A percentile compares a stretch with the other conserved stretches of the same genome.
Conservation (phyloP, 2,113 vertebrate species). For the Pelvicachromis taeniatus region DNA sequence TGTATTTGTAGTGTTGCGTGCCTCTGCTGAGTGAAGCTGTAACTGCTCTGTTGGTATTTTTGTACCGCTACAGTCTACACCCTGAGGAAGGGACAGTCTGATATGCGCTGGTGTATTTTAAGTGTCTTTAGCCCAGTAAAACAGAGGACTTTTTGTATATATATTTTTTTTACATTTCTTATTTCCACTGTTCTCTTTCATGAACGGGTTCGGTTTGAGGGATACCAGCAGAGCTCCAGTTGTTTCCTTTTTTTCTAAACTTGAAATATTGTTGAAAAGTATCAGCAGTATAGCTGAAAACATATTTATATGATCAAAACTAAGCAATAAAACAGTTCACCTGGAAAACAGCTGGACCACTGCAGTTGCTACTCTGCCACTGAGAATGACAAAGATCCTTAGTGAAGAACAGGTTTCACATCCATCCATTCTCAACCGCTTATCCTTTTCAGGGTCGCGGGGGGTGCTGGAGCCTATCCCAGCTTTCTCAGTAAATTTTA, state of each 20-base stretch:
- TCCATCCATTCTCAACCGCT: too few species aligned
- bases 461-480: too few species aligned
- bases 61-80: neutral
- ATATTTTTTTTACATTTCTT: neutral
- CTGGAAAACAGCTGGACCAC: neutral
- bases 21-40: neutral
- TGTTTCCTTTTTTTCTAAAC: neutral
- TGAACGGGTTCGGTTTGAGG: neutral
- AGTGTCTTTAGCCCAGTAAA: neutral
- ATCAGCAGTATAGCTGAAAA: neutral
- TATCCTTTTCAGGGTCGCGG: too few species aligned
- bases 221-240: neutral
- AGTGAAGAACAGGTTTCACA: neutral
- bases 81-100: neutral
- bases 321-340: neutral
- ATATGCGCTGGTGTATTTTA: neutral
- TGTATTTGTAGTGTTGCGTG: neutral
- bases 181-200: neutral
- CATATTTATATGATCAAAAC: neutral
- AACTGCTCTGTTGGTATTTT: neutral
- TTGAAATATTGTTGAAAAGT: neutral
- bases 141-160: neutral
- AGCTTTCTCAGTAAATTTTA: neutral
- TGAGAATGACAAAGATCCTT: neutral
- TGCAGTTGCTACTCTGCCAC: neutral